Percentiles rank a stretch among this genome's conserved stretches.
Conservation (phyloP, 2,113 vertebrate species). For the Corvus cornix region DNA sequence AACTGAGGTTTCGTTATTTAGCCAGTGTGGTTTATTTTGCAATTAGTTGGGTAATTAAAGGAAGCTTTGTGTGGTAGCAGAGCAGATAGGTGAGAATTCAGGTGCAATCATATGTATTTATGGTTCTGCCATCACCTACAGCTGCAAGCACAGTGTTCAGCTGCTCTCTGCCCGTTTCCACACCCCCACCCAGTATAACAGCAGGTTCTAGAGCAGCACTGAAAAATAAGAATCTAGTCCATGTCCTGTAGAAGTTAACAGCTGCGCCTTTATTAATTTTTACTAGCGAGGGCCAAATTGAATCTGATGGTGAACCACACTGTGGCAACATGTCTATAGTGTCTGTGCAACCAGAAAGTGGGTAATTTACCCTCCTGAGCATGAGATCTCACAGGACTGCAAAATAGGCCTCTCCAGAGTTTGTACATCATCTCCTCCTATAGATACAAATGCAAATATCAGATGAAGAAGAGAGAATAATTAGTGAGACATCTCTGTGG, state of each 20-base stretch:
- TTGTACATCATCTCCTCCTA: not conserved
- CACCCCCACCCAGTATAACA: not conserved
- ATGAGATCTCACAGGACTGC: not conserved
- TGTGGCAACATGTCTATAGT: not conserved
- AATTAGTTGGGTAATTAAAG: not conserved
- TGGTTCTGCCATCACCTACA: not conserved
- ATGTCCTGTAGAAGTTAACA: not conserved
- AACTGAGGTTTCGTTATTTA: slow-evolving; percentile 21
- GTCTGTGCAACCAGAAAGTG: not conserved
- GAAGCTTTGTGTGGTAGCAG: not conserved
- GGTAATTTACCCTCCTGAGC: not conserved
- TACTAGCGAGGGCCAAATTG: not conserved
- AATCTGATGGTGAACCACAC: not conserved
- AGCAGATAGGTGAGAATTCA: not conserved
- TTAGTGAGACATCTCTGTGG: not conserved
- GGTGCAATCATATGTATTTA: not conserved
- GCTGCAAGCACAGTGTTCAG: not conserved
- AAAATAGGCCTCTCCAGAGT: not conserved
- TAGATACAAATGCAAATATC: not conserved
- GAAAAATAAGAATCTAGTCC: not conserved
- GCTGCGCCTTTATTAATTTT: not conserved
- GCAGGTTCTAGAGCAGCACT: not conserved
- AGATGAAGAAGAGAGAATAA: not conserved
- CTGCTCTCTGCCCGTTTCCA: not conserved
- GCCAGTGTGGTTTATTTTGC: not conserved